Percentiles rank a stretch among this genome's conserved stretches.
Evolutionary conservation across 2,113 vertebrate species (phyloP).

Genomic region (Myxocyprinus asiaticus): DNA sequence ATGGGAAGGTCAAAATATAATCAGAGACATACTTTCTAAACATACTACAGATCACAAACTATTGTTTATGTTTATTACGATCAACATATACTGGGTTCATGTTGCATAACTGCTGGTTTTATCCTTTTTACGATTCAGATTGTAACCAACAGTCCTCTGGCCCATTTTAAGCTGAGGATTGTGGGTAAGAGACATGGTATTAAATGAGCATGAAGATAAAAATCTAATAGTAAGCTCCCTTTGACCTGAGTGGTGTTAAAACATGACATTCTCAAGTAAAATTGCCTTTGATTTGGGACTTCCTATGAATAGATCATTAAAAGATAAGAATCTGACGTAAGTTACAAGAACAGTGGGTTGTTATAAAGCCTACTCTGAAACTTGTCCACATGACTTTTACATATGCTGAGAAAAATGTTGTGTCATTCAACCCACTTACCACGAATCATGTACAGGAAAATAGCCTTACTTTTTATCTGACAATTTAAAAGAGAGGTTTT

Average conservation of each 20-base stretch:
- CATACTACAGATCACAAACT: background rate
- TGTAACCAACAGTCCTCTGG: background rate
- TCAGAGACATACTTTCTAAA: background rate
- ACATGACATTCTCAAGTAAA: background rate
- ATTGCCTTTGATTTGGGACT: background rate
- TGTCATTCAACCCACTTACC: background rate
- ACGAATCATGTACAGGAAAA: background rate
- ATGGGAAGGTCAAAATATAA: slow-evolving; percentile 39
- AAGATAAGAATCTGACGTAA: slow-evolving; percentile 9
- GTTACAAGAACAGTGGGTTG: slow-evolving; percentile 40
- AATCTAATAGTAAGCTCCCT: background rate
- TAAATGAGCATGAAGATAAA: background rate
- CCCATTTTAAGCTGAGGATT: background rate
- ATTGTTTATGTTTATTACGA: no score
- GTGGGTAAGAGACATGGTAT: background rate
- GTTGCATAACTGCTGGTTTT: background rate
- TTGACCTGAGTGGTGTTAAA: background rate
- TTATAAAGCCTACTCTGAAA: slow-evolving; percentile 15
- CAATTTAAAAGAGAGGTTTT: background rate
- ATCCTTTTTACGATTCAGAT: background rate
- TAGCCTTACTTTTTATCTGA: no score
- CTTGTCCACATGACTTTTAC: slow-evolving; percentile 1
- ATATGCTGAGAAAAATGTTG: background rate
- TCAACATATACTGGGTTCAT: background rate
- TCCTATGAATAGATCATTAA: background rate